Percentiles rank a stretch among this genome's conserved stretches.
Conservation (phyloP, 2,113 vertebrate species). For the Phyllostomus discolor region DNA sequence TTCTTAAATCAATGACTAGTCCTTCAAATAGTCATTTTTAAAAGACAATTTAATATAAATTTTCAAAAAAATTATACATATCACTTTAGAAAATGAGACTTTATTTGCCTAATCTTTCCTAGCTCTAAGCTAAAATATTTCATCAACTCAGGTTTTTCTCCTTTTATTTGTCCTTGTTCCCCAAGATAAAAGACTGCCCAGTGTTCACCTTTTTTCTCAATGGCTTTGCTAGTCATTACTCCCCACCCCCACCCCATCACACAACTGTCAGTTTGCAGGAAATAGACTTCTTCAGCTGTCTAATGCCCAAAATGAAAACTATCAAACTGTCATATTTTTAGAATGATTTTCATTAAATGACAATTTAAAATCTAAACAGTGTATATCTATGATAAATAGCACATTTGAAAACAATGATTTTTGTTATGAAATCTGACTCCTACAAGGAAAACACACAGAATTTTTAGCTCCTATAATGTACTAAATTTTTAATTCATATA, state of each 20-base stretch:
- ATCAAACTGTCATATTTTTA: slow-evolving; percentile 40
- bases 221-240: neutral
- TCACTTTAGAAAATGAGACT: neutral
- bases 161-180: neutral
- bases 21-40: neutral
- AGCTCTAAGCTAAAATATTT: neutral
- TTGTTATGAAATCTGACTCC: slow-evolving; percentile 18
- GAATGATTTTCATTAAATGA: slow-evolving; percentile 1
- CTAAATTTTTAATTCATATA: neutral
- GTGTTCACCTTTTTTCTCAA: neutral
- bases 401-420: slow-evolving; percentile 14
- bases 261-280: neutral
- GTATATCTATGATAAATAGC: neutral
- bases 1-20: neutral
- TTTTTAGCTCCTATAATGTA: neutral
- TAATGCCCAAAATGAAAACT: slow-evolving; percentile 3
- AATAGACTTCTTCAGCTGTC: neutral
- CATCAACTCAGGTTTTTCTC: neutral
- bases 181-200: neutral
- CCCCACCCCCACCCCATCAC: neutral
- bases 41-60: neutral
- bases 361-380: slow-evolving; percentile 20
- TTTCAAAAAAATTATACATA: neutral
- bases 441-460: neutral
- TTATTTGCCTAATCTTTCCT: neutral